A percentile compares a stretch with the other conserved stretches of the same genome.
Conservation (phyloP, 2,888 invertebrate genomes). For the Stictocephala bisonia region DNA sequence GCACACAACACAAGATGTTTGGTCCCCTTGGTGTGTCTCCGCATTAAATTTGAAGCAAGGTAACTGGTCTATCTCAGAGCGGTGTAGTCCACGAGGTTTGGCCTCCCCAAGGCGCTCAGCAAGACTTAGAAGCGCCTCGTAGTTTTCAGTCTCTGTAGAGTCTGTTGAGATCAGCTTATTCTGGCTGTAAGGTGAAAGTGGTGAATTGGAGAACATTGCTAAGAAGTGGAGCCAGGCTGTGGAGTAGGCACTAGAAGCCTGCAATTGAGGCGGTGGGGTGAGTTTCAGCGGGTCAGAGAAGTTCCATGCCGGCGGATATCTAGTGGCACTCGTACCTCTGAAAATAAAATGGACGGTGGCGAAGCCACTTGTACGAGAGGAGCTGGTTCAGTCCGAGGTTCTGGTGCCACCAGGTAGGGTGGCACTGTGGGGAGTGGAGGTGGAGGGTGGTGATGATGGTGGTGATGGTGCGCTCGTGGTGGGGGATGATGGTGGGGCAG, state of each 20-base stretch:
- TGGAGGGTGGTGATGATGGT: conserved; percentile 52
- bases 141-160: conserved; percentile 86
- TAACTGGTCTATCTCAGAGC: conserved; percentile 90
- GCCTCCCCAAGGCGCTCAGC: conserved; percentile 95
- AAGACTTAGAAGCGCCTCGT: conserved; percentile 89
- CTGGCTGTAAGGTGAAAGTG: conserved; percentile 85
- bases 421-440: conserved; percentile 55
- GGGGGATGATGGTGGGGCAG: conserved; percentile 54
- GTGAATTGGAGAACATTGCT: conserved; percentile 88
- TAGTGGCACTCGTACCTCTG: conserved; percentile 56
- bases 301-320: conserved; percentile 16
- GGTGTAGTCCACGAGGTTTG: conserved; percentile 88
- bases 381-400: conserved; percentile 58
- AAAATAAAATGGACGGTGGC: conserved; percentile 59
- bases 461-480: conserved; percentile 58
- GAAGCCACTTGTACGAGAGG: conserved; percentile 67
- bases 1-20: conserved; percentile 95
- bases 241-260: neutral
- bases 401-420: conserved; percentile 60
- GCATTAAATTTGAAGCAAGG: conserved; percentile 83
- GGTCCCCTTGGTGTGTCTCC: conserved; percentile 75
- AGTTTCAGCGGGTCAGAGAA: conserved; percentile 1
- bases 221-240: conserved; percentile 27
- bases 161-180: conserved; percentile 78
- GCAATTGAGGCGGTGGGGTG: conserved; percentile 1